Evolutionary conservation across 2,888 invertebrate genomes (phyloP), one percentile per base, ranked within the genome.

Genomic region (Ormyrus labotus): DNA sequence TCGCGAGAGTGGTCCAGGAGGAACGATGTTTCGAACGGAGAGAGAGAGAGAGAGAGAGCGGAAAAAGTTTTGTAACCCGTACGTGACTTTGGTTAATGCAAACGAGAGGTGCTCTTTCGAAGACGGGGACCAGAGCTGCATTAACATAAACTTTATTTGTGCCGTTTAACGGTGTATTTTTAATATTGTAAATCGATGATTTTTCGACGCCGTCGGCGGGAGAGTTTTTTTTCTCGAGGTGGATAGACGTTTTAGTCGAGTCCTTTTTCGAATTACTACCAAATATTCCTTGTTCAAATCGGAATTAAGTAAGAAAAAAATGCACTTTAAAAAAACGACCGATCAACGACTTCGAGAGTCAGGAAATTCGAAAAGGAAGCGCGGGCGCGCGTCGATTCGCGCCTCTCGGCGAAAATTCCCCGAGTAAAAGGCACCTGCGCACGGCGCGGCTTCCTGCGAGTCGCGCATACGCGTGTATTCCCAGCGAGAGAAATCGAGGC

Each of bases 1-100:
- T 19, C 69, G 63, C 70, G 53, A 70, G 76, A 80, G 76, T 80
- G 74, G 64, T 48, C 75, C 34, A 34, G 34, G 48, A 58, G 13
- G 71, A 74, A 69, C 61, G 51, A 71, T 71, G 51, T n/a, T 34
- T 11, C 7, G 5, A 11, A 70, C 19, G 19, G 34, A 34, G 64
- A 47, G 64, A 48, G 71, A 68, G 70, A 72, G 68, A 69, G 45
- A 61, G 58, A 61, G 51, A 55, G 9, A 70, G 45, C 71, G 65
- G 9, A 72, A 63, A 63, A 63, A 51, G 48, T 48, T 53, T 74
- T 74, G 57, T 58, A 65, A 74, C 57, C 48, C 47, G 55, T 65
- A 55, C 57, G 10, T 67, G 71, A 78, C 53, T 72, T 34, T 13
- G 71, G 71, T 51, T 72, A 47, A 73, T 73, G 50, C 58, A 78